Evolutionary conservation across 2,113 vertebrate genomes (phyloP).

Genomic region (Myrmecophaga tridactyla): DNA sequence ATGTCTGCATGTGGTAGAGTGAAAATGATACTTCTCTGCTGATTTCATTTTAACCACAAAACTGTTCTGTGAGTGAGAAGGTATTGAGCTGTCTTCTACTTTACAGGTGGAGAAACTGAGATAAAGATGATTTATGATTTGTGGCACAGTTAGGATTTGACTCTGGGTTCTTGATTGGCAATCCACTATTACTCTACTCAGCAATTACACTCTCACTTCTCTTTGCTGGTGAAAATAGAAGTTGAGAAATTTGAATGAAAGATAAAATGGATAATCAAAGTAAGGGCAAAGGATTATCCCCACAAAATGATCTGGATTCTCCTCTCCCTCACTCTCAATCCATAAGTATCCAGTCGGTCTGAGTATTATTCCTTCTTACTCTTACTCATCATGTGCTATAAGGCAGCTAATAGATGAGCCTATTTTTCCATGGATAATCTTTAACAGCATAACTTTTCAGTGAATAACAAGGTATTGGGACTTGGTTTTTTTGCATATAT

Average conservation of each 20-base stretch:
- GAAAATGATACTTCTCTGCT: not conserved
- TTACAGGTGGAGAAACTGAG: not conserved
- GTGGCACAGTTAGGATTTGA: not conserved
- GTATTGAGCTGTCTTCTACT: fast-evolving
- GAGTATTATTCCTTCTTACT: not conserved
- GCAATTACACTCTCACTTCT: not conserved
- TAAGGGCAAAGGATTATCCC: not conserved
- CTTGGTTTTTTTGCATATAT: not conserved
- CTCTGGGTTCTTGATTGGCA: not conserved
- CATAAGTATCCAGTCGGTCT: not conserved
- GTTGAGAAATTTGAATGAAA: not conserved
- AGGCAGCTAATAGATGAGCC: not conserved
- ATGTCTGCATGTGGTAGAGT: fast-evolving
- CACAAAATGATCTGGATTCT: not conserved
- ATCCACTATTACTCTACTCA: not conserved
- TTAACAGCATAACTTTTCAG: not conserved
- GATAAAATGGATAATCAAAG: not conserved
- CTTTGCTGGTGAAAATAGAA: not conserved
- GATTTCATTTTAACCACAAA: not conserved
- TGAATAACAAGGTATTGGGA: not conserved
- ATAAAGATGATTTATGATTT: not conserved
- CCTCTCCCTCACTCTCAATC: not conserved
- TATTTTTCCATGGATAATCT: not conserved
- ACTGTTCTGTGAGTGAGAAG: not conserved
- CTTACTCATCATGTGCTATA: not conserved